Conservation (phyloP, 2,113 vertebrate species). For the Clarias macrocephalus region DNA sequence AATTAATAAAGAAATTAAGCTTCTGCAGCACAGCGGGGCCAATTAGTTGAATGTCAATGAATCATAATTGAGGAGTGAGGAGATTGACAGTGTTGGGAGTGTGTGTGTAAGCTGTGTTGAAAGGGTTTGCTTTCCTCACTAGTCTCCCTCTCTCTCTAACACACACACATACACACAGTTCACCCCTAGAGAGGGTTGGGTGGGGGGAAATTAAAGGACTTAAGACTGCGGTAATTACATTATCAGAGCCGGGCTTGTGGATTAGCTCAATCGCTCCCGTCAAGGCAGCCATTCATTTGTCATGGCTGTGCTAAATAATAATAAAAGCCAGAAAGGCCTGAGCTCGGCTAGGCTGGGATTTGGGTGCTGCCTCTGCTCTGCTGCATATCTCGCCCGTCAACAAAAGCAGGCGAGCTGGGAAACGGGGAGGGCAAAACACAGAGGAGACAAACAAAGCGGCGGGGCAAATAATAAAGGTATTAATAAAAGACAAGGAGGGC, state of each 20-base stretch:
- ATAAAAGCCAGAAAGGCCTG: slow-evolving; percentile 85
- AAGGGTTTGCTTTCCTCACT: slow-evolving; percentile 79
- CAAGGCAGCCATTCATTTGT: slow-evolving; percentile 98
- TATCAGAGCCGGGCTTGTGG: slow-evolving; percentile 93
- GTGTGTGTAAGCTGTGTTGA: slow-evolving; percentile 71
- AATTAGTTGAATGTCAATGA: slow-evolving; percentile 99
- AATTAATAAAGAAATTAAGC: slow-evolving; percentile 99
- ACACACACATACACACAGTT: slow-evolving; percentile 27
- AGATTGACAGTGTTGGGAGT: slow-evolving; percentile 87
- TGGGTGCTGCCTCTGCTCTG: slow-evolving; percentile 81
- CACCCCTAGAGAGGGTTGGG: slow-evolving; percentile 87
- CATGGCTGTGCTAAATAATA: slow-evolving; percentile 66
- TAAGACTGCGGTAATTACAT: slow-evolving; percentile 99
- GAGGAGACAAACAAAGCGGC: slow-evolving; percentile 79
- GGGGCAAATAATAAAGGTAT: slow-evolving; percentile 88
- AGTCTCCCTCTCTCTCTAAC: slow-evolving; percentile 48
- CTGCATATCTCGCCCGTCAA: slow-evolving; percentile 90
- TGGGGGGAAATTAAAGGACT: slow-evolving; percentile 93
- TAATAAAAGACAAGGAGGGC: slow-evolving; percentile 70
- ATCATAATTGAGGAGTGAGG: slow-evolving; percentile 95
- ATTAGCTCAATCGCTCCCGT: slow-evolving; percentile 99
- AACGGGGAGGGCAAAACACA: slow-evolving; percentile 65
- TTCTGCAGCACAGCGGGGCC: slow-evolving; percentile 88
- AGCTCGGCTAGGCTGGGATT: slow-evolving; percentile 87
- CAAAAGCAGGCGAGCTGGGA: slow-evolving; percentile 91